A percentile compares a stretch with the other conserved stretches of the same genome.
These are phyloP conservation scores for Tribolium castaneum DNA, from an alignment of 1,140 invertebrate species.

Conservation along the genomic window DNA sequence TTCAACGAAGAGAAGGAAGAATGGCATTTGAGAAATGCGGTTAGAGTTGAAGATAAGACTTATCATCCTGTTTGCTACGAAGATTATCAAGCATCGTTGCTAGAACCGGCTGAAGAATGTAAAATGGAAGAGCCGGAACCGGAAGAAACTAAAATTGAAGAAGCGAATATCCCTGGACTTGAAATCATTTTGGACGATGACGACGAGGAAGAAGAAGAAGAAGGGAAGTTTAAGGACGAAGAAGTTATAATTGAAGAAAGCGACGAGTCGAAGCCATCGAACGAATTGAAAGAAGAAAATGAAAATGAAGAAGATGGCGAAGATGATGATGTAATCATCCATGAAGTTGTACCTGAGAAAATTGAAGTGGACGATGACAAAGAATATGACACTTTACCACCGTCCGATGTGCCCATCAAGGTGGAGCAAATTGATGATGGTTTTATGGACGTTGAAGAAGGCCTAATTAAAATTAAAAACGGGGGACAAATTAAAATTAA, in stretches of 20 bases:
- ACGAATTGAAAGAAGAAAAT: constrained; percentile 47
- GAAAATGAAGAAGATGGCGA: constrained; percentile 63
- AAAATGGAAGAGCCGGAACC: constrained; percentile 29
- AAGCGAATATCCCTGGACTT: constrained; percentile 53
- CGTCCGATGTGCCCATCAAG: constrained; percentile 27
- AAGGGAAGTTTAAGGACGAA: constrained; percentile 54
- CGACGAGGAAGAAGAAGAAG: constrained; percentile 58
- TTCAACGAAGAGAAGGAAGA: constrained; percentile 96
- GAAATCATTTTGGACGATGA: constrained; percentile 61
- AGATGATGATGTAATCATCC: constrained; percentile 71
- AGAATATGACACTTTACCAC: constrained; percentile 60
- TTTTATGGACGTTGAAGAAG: constrained; percentile 62
- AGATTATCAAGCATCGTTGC: constrained; percentile 78
- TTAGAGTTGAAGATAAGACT: constrained; percentile 80
- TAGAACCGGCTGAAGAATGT: constrained; percentile 52
- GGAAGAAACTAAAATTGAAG: constrained; percentile 38
- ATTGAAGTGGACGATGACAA: constrained; percentile 67
- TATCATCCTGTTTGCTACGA: constrained; percentile 94
- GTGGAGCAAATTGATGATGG: constrained; percentile 59
- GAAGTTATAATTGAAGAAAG: constrained; percentile 55
- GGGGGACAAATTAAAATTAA: constrained; percentile 67
- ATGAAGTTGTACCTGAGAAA: constrained; percentile 66
- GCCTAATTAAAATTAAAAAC: constrained; percentile 58
- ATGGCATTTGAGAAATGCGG: constrained; percentile 91
- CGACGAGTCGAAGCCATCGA: constrained; percentile 52